phyloP scores from a whole-genome alignment of 2,113 vertebrate species.

The Aix galericulata region DNA sequence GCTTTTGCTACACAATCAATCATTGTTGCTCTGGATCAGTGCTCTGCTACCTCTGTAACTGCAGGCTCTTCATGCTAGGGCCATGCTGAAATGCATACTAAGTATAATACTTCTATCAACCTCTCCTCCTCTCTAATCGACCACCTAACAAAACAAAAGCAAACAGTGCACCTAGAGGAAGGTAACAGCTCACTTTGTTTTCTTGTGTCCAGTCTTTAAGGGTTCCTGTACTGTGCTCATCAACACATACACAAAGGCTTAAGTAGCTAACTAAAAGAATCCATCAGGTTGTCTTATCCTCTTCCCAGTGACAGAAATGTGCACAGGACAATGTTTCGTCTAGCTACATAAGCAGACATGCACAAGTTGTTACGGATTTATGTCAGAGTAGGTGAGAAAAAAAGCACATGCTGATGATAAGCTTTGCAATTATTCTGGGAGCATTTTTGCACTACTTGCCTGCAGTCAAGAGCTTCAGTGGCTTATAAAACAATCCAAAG shows the following conservation, averaged over 20 bases:
- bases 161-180: not conserved
- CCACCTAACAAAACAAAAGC: not conserved
- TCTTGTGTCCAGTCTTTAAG: not conserved
- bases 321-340: constrained; percentile 44
- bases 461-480: not conserved
- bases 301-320: not conserved
- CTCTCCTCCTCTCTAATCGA: not conserved
- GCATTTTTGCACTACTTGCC: not conserved
- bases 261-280: constrained; percentile 3
- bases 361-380: not conserved
- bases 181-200: not conserved
- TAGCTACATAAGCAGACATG: constrained; percentile 22
- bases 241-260: not conserved
- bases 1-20: not conserved
- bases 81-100: not conserved
- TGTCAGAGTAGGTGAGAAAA: constrained; percentile 22
- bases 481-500: not conserved
- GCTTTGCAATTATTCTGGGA: not conserved
- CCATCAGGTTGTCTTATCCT: constrained; percentile 45
- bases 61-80: not conserved
- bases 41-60: not conserved
- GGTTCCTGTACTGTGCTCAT: not conserved
- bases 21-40: not conserved
- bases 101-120: not conserved
- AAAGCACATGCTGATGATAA: not conserved